Base-by-base conservation (phyloP, 37 sponge, comb jelly and placozoan genomes). In the Amphimedon queenslandica region DNA sequence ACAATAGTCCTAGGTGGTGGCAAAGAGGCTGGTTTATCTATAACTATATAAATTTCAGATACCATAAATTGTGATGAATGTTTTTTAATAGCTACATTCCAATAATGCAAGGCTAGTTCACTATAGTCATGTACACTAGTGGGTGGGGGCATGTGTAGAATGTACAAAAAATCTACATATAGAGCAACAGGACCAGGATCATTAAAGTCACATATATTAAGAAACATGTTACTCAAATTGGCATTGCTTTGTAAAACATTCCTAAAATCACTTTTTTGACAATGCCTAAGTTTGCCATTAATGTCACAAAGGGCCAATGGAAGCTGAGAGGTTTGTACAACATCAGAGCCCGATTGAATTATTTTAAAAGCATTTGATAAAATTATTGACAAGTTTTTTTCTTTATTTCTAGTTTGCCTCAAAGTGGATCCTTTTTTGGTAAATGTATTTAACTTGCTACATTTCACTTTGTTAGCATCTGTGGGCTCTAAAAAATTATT, bases 21-120 rank as follows among this genome's bases (percentile, higher is more conserved):
- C 20, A 67, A 37, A 67, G 32, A 67, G 6, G 31, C 68, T 67
- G 68, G 68, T 16, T 67, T 67, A 67, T 67, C 68, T 24, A 67
- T 35, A 35, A 67, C 68, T 34, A 67, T 34, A 34, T 35, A 20
- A 10, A 67, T 33, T 11, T 67, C 37, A 20, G 4, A 20, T 35
- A 36, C 68, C 3, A 6, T 34, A 36, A 35, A 36, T 34, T 67
- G 68, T 33, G 6, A 20, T 35, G 4, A 5, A 33, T 20, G 32
- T 36, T 28, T 35, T 20, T 16, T 33, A 18, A 67, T 37, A 20
- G 68, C 36, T 35, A 10, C 23, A 18, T 67, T 24, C 68, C 68
- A 67, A 20, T 33, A 10, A 34, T 34, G 5, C 4, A 35, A 3
- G 39, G 36, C 31, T 20, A 67, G 36, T 11, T 67, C 68, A 28